Evolutionary conservation across 2,113 vertebrate genomes (phyloP).

Genomic region (Podarcis raffonei): DNA sequence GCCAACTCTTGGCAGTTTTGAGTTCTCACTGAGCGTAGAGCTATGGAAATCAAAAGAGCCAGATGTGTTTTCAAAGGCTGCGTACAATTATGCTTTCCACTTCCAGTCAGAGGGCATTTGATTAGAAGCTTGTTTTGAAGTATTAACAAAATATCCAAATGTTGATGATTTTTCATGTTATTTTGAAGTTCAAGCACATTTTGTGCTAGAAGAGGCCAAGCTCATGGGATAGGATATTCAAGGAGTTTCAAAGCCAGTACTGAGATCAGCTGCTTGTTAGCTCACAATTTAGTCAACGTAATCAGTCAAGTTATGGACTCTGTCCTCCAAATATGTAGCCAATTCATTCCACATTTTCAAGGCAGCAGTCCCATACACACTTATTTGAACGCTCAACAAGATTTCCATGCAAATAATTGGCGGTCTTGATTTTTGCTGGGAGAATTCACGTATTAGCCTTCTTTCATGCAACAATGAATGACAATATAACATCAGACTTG

Average conservation of each 20-base stretch:
- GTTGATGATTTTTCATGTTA: slow-evolving; percentile 14
- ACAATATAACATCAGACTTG: not conserved
- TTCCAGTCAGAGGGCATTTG: slow-evolving; percentile 21
- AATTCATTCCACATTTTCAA: slow-evolving; percentile 26
- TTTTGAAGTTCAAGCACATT: slow-evolving; percentile 36
- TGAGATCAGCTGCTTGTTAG: slow-evolving; percentile 42
- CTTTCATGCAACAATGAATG: slow-evolving; percentile 12
- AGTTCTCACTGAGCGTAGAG: not conserved
- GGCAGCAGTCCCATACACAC: not conserved
- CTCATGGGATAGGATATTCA: slow-evolving; percentile 36
- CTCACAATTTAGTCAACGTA: slow-evolving; percentile 47
- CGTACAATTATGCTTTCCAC: not conserved
- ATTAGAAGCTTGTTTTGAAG: slow-evolving; percentile 19
- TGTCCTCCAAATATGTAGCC: slow-evolving; percentile 13
- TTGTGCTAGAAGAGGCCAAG: slow-evolving; percentile 33
- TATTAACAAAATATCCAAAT: not conserved
- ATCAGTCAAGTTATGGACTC: slow-evolving; percentile 20
- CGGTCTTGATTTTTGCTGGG: not conserved
- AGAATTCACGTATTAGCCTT: slow-evolving; percentile 4
- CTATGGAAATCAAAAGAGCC: not conserved
- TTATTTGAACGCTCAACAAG: not conserved
- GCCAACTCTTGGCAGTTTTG: not conserved
- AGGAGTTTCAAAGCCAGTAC: slow-evolving; percentile 23
- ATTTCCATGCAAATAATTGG: not conserved
- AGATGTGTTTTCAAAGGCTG: slow-evolving; percentile 23